A percentile compares a stretch with the other conserved stretches of the same genome.
Evolutionary conservation across 2,113 vertebrate genomes (phyloP).

Genomic region (Grantiella picta): DNA sequence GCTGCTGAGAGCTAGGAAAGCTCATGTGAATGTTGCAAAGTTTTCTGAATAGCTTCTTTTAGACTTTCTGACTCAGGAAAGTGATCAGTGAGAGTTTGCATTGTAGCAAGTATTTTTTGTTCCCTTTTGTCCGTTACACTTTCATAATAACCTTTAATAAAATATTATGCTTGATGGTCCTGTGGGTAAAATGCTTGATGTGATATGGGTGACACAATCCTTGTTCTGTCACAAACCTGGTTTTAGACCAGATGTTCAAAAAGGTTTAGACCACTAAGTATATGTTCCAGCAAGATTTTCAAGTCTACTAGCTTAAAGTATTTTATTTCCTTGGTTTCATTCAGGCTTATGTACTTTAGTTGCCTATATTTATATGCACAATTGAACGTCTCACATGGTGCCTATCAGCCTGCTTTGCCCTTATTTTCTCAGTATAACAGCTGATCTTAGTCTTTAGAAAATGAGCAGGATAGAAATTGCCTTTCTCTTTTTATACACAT

Average conservation of each 20-base stretch:
- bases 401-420: not conserved
- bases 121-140: not conserved
- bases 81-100: not conserved
- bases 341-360: not conserved
- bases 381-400: not conserved
- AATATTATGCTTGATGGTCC: not conserved
- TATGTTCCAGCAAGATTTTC: not conserved
- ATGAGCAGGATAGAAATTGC: not conserved
- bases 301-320: not conserved
- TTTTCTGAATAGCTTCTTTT: not conserved
- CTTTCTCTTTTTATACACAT: not conserved
- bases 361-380: not conserved
- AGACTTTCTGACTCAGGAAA: not conserved
- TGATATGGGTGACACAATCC: not conserved
- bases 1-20: not conserved
- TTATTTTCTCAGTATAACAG: not conserved
- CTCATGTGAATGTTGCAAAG: not conserved
- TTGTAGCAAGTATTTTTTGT: not conserved
- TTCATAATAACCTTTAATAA: not conserved
- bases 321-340: not conserved
- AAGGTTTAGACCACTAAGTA: not conserved
- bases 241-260: not conserved
- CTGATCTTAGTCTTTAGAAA: not conserved
- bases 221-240: not conserved
- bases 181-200: not conserved